Evolutionary conservation across 92 coral and sea anemone genomes (phyloP).

Genomic region (Parazoanthus darwini): DNA sequence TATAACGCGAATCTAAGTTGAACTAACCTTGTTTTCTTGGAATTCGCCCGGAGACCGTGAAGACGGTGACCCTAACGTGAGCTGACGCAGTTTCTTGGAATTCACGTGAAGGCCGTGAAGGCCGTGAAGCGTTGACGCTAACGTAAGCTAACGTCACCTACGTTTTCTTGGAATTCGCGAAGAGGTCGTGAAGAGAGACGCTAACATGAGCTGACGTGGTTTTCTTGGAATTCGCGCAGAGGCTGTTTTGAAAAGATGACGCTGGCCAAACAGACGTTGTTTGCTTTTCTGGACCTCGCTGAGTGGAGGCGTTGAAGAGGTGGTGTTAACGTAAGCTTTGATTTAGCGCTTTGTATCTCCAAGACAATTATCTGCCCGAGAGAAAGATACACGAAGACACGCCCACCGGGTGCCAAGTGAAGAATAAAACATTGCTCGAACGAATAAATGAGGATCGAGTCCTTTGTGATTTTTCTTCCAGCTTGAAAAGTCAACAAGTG

Average conservation of each 20-base stretch:
- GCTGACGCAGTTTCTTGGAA: constrained; percentile 47
- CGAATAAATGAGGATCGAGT: background rate
- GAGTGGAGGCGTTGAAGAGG: background rate
- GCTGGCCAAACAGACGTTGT: background rate
- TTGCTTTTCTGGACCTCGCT: background rate
- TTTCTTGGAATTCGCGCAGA: constrained; percentile 72
- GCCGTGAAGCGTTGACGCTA: constrained; percentile 29
- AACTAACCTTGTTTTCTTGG: constrained; percentile 18
- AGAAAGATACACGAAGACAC: background rate
- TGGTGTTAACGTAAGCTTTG: background rate
- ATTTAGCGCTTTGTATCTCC: background rate
- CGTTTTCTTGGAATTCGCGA: constrained; percentile 54
- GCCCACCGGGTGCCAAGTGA: background rate
- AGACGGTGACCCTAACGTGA: constrained; percentile 13
- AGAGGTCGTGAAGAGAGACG: constrained; percentile 48
- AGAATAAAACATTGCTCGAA: background rate
- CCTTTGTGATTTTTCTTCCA: background rate
- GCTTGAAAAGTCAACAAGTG: background rate
- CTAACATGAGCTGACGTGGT: constrained; percentile 17
- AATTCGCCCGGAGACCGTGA: constrained; percentile 63
- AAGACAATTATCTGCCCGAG: background rate
- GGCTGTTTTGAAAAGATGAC: constrained; percentile 26
- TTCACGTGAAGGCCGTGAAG: constrained; percentile 63
- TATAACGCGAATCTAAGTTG: constrained; percentile 9
- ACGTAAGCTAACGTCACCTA: background rate